Evolutionary conservation across 2,888 invertebrate species (phyloP).

Genomic region (Cryptocephalus moraei): DNA sequence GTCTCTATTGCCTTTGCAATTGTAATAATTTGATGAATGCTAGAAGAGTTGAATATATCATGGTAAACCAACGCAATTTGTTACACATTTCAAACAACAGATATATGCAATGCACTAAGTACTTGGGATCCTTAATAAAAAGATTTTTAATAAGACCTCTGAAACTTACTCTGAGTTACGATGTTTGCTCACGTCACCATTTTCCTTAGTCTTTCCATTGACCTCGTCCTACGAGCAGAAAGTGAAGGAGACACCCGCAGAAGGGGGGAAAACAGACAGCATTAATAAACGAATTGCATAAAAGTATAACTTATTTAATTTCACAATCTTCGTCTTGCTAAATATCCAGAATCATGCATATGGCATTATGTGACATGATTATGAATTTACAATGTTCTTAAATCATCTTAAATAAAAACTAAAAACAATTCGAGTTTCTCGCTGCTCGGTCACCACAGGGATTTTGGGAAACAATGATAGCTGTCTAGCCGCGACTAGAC

Average conservation of each 20-base stretch:
- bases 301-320: too few species aligned
- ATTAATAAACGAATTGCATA: slow-evolving; percentile 29
- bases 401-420: neutral
- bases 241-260: slow-evolving; percentile 28
- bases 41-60: too few species aligned
- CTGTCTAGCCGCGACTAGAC: slow-evolving; percentile 49
- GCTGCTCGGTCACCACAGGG: slow-evolving; percentile 5
- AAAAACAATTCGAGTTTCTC: neutral
- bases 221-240: slow-evolving; percentile 45
- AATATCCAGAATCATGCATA: too few species aligned
- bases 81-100: too few species aligned
- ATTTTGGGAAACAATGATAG: slow-evolving; percentile 28
- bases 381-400: slow-evolving; percentile 7
- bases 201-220: slow-evolving; percentile 48
- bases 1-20: too few species aligned
- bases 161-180: slow-evolving; percentile 45
- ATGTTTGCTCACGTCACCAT: slow-evolving; percentile 44
- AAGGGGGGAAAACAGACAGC: slow-evolving; percentile 36
- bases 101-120: too few species aligned
- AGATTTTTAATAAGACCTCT: neutral
- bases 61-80: too few species aligned
- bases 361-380: slow-evolving; percentile 6
- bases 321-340: neutral
- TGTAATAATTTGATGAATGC: too few species aligned
- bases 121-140: too few species aligned